Evolutionary conservation across 2,888 invertebrate genomes (phyloP).

Genomic region (Myathropa florea): DNA sequence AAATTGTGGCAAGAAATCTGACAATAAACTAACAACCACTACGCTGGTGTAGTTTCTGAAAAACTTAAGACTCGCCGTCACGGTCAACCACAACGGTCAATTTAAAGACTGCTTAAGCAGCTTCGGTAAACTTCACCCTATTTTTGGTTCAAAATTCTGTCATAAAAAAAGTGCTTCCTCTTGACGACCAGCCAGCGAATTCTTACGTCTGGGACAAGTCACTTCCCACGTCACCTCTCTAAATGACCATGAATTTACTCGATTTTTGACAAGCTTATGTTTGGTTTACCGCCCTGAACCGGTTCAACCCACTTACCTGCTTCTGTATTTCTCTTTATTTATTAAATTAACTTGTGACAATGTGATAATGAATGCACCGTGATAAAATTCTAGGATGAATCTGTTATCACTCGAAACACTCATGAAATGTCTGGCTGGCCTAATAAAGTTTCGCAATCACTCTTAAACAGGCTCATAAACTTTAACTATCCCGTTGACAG

Average conservation of each 20-base stretch:
- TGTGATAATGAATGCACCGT: neutral
- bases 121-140: too few relatives aligned
- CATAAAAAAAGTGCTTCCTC: too few relatives aligned
- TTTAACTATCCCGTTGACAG: neutral
- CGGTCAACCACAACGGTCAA: too few relatives aligned
- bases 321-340: conserved; percentile 3
- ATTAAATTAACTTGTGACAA: neutral
- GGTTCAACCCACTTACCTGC: neutral
- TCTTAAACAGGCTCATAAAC: neutral
- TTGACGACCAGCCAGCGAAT: too few relatives aligned
- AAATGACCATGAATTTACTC: neutral
- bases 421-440: neutral
- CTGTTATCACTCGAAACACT: neutral
- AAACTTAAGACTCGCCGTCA: too few relatives aligned
- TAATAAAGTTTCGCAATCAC: neutral
- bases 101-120: too few relatives aligned
- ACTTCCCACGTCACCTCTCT: neutral
- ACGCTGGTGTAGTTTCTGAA: too few relatives aligned
- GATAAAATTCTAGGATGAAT: neutral
- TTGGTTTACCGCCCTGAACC: neutral
- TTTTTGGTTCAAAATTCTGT: too few relatives aligned
- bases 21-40: too few relatives aligned
- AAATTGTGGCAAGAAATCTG: too few relatives aligned
- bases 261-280: neutral
- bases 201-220: neutral